Conservation (phyloP, 23 tunicate genomes). For the Oikopleura albicans region DNA sequence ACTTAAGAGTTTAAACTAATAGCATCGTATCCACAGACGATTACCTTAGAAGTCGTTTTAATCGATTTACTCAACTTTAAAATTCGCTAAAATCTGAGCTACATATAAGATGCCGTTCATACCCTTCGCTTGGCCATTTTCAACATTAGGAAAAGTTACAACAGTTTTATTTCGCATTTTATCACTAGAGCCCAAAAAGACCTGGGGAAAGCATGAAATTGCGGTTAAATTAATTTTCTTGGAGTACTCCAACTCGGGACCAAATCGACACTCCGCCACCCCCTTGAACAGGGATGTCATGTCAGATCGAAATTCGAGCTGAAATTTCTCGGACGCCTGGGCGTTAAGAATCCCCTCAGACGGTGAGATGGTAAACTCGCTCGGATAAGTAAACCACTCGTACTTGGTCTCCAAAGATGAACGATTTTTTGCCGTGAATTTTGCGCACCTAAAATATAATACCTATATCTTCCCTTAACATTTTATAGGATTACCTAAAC, state of each 20-base stretch:
- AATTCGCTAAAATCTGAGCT: too few species aligned
- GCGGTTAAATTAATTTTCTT: neutral
- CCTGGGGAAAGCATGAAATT: neutral
- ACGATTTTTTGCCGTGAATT: neutral
- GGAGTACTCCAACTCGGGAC: neutral
- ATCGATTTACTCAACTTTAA: neutral
- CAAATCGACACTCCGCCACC: neutral
- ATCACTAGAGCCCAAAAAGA: neutral
- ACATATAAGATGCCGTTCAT: too few species aligned
- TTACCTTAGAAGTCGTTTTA: neutral
- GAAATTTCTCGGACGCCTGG: neutral
- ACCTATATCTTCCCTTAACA: too few species aligned
- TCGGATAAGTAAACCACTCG: neutral
- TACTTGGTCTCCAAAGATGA: neutral
- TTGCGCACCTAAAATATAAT: neutral
- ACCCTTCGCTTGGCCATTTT: neutral
- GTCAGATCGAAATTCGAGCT: neutral
- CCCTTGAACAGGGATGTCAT: neutral
- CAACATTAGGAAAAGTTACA: neutral
- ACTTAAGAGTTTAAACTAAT: too few species aligned
- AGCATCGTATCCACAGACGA: too few species aligned
- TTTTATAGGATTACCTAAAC: too few species aligned
- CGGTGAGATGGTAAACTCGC: neutral
- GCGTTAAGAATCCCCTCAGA: neutral
- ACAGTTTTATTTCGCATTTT: neutral